Percentiles rank a stretch among this genome's conserved stretches.
Evolutionary conservation across 2,113 vertebrate species (phyloP).

Genomic region (Phrynosoma blainvillii): DNA sequence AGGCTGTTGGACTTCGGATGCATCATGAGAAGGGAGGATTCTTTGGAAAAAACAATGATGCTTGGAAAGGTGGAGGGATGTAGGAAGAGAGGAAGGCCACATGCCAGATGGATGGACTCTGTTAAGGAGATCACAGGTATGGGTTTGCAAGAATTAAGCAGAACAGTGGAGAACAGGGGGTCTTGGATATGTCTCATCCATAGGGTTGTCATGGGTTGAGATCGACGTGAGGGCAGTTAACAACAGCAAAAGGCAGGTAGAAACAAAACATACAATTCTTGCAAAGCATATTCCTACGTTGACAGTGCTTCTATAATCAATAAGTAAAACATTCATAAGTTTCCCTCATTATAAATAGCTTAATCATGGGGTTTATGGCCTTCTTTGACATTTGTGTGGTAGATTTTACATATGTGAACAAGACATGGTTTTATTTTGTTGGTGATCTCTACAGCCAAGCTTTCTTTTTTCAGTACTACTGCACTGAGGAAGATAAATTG

Average conservation of each 20-base stretch:
- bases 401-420: background rate
- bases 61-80: no score
- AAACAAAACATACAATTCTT: background rate
- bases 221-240: no score
- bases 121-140: no score
- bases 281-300: background rate
- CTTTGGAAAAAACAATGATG: no score
- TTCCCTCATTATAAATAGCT: background rate
- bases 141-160: no score
- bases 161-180: no score
- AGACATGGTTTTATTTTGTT: background rate
- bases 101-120: no score
- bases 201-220: no score
- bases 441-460: background rate
- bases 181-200: no score
- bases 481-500: background rate
- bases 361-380: background rate
- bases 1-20: no score
- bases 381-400: background rate
- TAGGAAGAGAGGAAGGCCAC: no score
- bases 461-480: background rate
- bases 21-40: no score
- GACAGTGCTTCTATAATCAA: background rate
- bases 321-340: background rate
- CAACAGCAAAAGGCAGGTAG: background rate